These are phyloP conservation scores for Bufotes viridis DNA, from an alignment of 2,797 vertebrate genomes.

Conservation along the genomic window DNA sequence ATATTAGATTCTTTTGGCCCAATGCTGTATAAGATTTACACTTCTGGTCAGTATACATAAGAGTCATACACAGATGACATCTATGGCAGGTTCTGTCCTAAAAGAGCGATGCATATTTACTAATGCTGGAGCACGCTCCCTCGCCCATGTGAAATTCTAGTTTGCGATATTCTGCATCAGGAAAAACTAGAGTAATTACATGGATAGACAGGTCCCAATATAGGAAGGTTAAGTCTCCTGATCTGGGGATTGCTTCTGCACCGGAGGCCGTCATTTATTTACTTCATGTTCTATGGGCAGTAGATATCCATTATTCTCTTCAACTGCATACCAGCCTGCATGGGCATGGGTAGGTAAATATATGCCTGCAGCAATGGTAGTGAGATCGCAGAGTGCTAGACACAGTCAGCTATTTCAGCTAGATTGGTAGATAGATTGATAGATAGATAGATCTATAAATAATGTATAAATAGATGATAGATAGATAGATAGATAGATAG, in stretches of 20 bases:
- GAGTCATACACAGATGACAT: no score
- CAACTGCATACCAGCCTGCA: not conserved
- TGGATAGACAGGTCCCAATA: not conserved
- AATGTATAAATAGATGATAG: not conserved
- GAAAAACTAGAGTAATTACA: not conserved
- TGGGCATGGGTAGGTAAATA: not conserved
- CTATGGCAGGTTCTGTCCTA: no score
- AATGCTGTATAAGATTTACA: no score
- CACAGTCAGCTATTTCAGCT: not conserved
- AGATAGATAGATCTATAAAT: not conserved
- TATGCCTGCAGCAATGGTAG: not conserved
- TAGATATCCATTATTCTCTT: not conserved
- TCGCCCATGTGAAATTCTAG: not conserved
- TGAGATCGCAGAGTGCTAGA: not conserved
- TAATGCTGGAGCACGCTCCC: not conserved
- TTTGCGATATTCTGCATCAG: not conserved
- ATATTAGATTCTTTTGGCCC: no score
- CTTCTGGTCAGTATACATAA: no score
- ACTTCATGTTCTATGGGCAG: not conserved
- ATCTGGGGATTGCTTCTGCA: not conserved
- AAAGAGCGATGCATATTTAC: not conserved
- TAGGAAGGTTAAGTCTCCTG: not conserved
- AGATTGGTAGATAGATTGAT: not conserved
- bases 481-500: not conserved
- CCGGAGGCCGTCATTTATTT: not conserved